Evolutionary conservation across 2,113 vertebrate species (phyloP).

Genomic region (Channa maculata): DNA sequence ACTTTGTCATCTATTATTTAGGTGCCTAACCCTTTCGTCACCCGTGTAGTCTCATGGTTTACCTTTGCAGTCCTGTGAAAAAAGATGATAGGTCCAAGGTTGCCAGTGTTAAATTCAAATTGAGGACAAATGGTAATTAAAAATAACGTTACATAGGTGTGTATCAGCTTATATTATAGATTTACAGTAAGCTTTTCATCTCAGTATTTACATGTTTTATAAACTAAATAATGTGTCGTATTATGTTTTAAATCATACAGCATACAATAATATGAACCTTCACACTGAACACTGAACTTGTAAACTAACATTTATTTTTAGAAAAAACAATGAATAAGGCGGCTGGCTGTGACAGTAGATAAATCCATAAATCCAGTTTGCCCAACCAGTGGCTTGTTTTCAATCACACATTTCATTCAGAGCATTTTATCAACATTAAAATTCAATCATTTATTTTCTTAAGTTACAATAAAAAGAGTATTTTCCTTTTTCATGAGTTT

Average conservation of each 20-base stretch:
- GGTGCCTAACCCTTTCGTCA: constrained; percentile 18
- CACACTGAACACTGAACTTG: neutral
- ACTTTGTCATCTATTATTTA: constrained; percentile 8
- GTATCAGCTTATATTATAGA: constrained; percentile 1
- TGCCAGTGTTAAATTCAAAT: constrained; percentile 1
- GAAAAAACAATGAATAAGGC: neutral
- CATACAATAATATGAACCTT: too few relatives aligned
- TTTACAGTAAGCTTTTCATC: too few relatives aligned
- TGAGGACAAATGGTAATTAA: too few relatives aligned
- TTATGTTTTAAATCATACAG: neutral
- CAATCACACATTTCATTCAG: constrained; percentile 9
- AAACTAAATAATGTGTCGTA: neutral
- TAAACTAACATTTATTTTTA: constrained; percentile 21
- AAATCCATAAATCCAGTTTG: neutral
- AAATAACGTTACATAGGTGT: neutral
- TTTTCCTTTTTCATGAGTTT: constrained; percentile 9
- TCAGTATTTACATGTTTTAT: too few relatives aligned
- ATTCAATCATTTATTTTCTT: constrained; percentile 8
- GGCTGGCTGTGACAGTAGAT: neutral
- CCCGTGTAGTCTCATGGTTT: neutral
- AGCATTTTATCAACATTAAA: constrained; percentile 7
- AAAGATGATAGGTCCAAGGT: neutral
- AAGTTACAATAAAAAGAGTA: constrained; percentile 19
- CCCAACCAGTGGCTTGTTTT: constrained; percentile 2
- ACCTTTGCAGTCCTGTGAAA: neutral